Percentiles rank a stretch among this genome's conserved stretches.
Conservation (phyloP, 2,797 vertebrate genomes). For the Pristis pectinata region DNA sequence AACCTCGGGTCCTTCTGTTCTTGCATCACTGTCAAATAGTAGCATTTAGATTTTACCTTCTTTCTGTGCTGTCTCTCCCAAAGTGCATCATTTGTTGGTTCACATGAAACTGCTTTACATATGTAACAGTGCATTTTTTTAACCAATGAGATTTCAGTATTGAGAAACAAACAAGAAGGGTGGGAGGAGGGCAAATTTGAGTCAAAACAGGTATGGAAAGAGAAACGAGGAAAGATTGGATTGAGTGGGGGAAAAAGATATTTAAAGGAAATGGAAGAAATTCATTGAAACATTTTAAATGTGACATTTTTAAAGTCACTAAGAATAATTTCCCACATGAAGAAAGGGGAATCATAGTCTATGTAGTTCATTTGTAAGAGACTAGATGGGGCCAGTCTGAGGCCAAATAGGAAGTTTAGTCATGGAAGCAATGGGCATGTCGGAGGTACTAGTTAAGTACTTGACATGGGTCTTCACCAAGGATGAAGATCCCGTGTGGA, state of each 20-base stretch:
- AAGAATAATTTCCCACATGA: not conserved
- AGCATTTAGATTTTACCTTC: not conserved
- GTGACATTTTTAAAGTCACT: not conserved
- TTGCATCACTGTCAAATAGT: not conserved
- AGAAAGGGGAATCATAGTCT: not conserved
- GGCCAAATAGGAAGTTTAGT: too few relatives aligned
- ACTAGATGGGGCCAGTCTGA: too few relatives aligned
- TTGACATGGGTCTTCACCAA: too few relatives aligned
- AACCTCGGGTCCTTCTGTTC: not conserved
- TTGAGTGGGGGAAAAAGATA: not conserved
- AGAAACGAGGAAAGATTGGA: not conserved
- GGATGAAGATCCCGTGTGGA: too few relatives aligned
- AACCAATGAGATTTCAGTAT: not conserved
- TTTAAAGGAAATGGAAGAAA: not conserved
- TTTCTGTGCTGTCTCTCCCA: not conserved
- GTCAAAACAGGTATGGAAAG: not conserved
- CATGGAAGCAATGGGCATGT: too few relatives aligned
- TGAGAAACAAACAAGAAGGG: not conserved
- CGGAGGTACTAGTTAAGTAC: too few relatives aligned
- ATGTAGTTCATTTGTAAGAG: too few relatives aligned
- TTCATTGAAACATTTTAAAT: too few relatives aligned
- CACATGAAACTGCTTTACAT: not conserved
- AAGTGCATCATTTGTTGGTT: not conserved
- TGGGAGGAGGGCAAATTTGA: not conserved
- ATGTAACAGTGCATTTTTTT: not conserved